Conservation (phyloP, 2,797 vertebrate genomes). For the Buceros bicornis region DNA sequence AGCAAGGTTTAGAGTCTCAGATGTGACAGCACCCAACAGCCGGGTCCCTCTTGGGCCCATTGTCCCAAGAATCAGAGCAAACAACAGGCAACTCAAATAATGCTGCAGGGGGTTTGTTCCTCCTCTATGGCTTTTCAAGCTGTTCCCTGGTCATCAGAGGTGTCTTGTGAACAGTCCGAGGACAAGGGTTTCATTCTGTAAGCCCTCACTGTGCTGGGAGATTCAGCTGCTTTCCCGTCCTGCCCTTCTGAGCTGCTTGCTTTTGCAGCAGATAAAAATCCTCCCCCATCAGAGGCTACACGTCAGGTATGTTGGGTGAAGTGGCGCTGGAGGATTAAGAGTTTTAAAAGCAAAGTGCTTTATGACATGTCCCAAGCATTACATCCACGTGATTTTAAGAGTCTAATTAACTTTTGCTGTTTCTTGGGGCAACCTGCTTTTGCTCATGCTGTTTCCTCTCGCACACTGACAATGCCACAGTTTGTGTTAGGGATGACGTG, state of each 20-base stretch:
- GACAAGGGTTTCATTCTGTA: background rate
- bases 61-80: background rate
- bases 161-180: background rate
- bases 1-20: background rate
- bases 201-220: rapidly evolving
- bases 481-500: background rate
- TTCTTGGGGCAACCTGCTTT: background rate
- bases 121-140: background rate
- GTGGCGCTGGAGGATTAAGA: background rate
- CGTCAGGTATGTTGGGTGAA: background rate
- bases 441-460: background rate
- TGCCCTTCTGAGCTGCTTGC: background rate
- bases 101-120: no score
- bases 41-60: background rate
- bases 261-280: background rate
- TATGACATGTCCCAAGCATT: background rate
- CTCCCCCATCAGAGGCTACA: background rate
- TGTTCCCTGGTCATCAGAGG: background rate
- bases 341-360: background rate
- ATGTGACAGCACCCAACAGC: background rate
- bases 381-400: background rate
- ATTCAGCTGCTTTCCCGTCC: background rate
- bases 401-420: background rate
- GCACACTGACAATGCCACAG: background rate
- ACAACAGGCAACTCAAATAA: background rate